Base-by-base conservation (phyloP, 1,140 invertebrate genomes). In the Acromyrmex charruanus region DNA sequence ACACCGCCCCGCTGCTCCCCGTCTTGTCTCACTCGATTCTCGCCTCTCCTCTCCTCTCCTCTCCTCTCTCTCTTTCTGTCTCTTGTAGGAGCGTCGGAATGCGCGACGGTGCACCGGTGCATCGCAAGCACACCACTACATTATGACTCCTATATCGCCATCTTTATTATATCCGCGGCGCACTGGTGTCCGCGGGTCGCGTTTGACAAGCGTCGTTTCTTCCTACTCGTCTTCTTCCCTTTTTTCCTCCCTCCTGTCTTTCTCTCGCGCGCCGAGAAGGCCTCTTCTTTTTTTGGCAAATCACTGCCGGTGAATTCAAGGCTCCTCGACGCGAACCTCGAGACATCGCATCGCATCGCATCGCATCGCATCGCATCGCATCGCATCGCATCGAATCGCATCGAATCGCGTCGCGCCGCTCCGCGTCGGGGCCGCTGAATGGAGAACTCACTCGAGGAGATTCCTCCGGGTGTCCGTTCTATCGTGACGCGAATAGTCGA, bases 101-200 rank as follows among this genome's bases (percentile, higher is more conserved):
- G 93, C 91, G 91, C 90, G 88, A 86, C 89, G 90, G 89, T 91
- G 91, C 87, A 91, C 86, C 92, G 88, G 89, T 92, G 89, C 90
- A 90, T 91, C 77, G 87, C 91, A 90, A 89, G 89, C 92, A 93
- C 93, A 92, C 92, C 91, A 94, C 92, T 95, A 95, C 92, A 93
- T 95, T 95, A 95, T 94, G 94, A 94, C 93, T 93, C 93, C 87
- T 95, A 95, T 94, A 95, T 95, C 91, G 93, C 92, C 93, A 94
- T 95, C 94, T 95, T 95, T 95, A 95, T 95, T 95, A 95, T 93
- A 94, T 94, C 88, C 92, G 90, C 88, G 87, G 80, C 88, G 74
- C 87, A 77, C 85, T 77, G 87, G 86, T 89, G 86, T 91, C 86
- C 84, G 89, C 85, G 87, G 87, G 79, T 89, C 89, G 90, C 91